phyloP scores from a whole-genome alignment of 2,797 vertebrate species.

The Pseudotriccus pelzelni region DNA sequence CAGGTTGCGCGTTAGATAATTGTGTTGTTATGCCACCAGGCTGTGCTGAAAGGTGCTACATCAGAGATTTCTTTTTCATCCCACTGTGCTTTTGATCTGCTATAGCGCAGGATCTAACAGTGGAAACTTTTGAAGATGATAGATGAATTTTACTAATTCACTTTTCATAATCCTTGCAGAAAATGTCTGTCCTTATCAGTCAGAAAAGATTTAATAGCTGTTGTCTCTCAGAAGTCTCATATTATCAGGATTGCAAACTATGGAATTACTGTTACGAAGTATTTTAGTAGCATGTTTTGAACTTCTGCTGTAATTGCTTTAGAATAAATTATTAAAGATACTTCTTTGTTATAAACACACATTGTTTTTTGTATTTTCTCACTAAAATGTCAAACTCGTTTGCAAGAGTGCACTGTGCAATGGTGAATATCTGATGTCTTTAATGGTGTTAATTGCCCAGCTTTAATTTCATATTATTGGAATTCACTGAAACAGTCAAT shows the following conservation, averaged over 20 bases:
- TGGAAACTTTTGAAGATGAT: constrained; percentile 53
- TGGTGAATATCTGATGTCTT: background rate
- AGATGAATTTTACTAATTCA: constrained; percentile 47
- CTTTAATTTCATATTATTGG: background rate
- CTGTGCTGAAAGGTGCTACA: constrained; percentile 29
- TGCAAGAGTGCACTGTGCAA: background rate
- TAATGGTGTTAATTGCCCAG: background rate
- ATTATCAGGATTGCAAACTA: background rate
- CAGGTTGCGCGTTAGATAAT: background rate
- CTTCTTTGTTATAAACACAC: background rate
- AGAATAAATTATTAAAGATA: background rate
- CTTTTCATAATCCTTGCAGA: constrained; percentile 29
- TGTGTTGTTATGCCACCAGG: constrained; percentile 11
- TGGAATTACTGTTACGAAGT: background rate
- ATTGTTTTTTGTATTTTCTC: background rate
- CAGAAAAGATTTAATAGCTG: constrained; percentile 38
- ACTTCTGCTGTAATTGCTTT: background rate
- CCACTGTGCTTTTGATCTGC: constrained; percentile 46
- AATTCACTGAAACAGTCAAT: background rate
- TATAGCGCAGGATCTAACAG: constrained; percentile 52
- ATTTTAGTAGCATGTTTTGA: background rate
- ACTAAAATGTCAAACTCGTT: background rate
- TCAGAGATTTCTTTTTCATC: constrained; percentile 39
- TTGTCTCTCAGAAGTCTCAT: background rate
- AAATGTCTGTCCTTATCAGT: constrained; percentile 25